Evolutionary conservation across 2,113 vertebrate genomes (phyloP).

Genomic region (Nibea albiflora): DNA sequence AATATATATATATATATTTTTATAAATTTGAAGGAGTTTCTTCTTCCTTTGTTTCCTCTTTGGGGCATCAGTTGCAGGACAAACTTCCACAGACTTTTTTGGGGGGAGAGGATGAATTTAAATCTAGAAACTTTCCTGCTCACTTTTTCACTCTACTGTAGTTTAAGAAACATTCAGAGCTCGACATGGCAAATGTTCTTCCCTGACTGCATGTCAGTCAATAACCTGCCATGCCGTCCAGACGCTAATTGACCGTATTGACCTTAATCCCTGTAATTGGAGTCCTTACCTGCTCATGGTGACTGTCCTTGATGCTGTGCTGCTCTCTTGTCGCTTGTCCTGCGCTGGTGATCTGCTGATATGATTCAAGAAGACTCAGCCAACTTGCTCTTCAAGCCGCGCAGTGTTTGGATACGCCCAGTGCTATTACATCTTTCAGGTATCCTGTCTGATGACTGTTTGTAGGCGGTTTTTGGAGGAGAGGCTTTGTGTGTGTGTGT

Average conservation of each 20-base stretch:
- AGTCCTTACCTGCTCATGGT: constrained; percentile 68
- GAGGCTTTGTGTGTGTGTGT: neutral
- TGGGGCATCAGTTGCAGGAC: no score
- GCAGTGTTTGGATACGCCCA: constrained; percentile 35
- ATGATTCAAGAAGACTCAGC: neutral
- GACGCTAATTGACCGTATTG: neutral
- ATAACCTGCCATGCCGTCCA: neutral
- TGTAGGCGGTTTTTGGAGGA: neutral
- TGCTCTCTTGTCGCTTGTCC: neutral
- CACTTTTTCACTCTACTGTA: neutral
- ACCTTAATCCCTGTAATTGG: neutral
- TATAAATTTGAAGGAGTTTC: neutral
- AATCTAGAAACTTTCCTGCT: neutral
- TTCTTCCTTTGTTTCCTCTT: neutral
- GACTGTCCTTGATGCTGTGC: neutral
- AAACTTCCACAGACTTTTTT: neutral
- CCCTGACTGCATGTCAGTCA: no score
- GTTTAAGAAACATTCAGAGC: neutral
- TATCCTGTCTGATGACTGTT: constrained; percentile 1
- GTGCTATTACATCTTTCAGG: constrained; percentile 11
- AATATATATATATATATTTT: no score
- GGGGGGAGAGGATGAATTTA: neutral
- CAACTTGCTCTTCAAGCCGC: constrained; percentile 24
- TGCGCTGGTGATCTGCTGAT: neutral
- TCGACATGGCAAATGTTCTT: neutral